These are phyloP conservation scores for Cybosia mesomella DNA, from an alignment of 2,888 invertebrate species.

Conservation along the genomic window DNA sequence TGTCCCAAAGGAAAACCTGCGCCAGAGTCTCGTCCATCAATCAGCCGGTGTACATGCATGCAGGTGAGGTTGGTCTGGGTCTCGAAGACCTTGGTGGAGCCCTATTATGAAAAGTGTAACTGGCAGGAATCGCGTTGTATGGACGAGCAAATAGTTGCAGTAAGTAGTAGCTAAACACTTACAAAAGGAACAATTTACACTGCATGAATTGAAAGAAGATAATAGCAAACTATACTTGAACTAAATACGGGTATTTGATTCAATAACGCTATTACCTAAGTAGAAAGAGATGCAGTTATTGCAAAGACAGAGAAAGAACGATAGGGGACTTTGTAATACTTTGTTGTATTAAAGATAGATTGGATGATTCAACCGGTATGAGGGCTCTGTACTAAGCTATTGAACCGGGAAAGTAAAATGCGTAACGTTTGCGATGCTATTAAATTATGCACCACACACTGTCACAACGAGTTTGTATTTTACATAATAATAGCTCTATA, in stretches of 20 bases:
- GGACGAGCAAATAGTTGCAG: too few relatives aligned
- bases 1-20: too few relatives aligned
- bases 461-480: too few relatives aligned
- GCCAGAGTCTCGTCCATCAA: not conserved
- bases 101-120: not conserved
- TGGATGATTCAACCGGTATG: constrained; percentile 7
- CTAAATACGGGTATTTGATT: constrained; percentile 9
- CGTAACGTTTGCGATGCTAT: not conserved
- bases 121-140: not conserved
- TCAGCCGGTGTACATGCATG: not conserved
- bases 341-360: constrained; percentile 3
- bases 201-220: constrained; percentile 2
- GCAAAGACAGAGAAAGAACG: constrained; percentile 7
- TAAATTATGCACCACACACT: too few relatives aligned
- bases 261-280: not conserved
- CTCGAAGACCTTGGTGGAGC: not conserved
- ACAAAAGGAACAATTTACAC: not conserved
- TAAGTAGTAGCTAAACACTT: not conserved
- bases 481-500: too few relatives aligned
- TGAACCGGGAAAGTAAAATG: not conserved
- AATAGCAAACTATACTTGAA: constrained; percentile 11
- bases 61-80: not conserved
- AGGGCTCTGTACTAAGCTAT: not conserved
- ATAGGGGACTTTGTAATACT: not conserved
- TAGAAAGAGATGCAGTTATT: constrained; percentile 1